Evolutionary conservation across 2,888 invertebrate genomes (phyloP), one percentile per base, ranked within the genome.

Genomic region (Daptonema setosum): DNA sequence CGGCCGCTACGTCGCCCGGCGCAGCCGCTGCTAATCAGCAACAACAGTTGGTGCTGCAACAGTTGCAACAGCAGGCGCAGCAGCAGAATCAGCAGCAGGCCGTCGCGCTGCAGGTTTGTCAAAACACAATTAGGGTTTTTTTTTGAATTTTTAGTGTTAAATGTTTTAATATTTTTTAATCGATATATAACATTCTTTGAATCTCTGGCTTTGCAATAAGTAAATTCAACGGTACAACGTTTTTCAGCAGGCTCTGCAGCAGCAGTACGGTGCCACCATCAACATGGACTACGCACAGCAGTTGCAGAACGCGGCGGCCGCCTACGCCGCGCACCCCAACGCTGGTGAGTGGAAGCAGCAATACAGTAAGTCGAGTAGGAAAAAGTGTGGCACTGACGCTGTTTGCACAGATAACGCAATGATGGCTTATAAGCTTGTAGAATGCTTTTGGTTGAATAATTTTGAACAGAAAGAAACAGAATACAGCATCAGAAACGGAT

Each of bases 261-360:
- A 45, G 3, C 45, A 45, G n/a, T 45, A 45, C 45, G n/a, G n/a
- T 5, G 14, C 45, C n/a, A 41, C 41, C 41, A 11, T 14, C 14
- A 14, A 41, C 41, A 11, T 51, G 17, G 51, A 51, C 25, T 51
- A 51, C 26, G 51, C 28, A 2, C 26, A 28, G 28, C 25, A 24
- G 11, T 11, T 51, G 51, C 26, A 28, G 24, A 54, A 22, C 25
- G 28, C 41, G 3, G 54, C 54, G 43, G 54, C 52, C 26, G 52
- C 30, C 25, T 28, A 50, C 51, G 55, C 28, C 20, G n/a, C 55
- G 22, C 50, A 41, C 28, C 48, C 55, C n/a, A 45, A 45, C n/a
- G n/a, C n/a, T n/a, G n/a, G n/a, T n/a, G n/a, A n/a, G n/a, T n/a
- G n/a, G n/a, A n/a, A n/a, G n/a, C n/a, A n/a, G n/a, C n/a, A n/a